phyloP scores from a whole-genome alignment of 1,140 invertebrate species.

The Drosophila orosa region DNA sequence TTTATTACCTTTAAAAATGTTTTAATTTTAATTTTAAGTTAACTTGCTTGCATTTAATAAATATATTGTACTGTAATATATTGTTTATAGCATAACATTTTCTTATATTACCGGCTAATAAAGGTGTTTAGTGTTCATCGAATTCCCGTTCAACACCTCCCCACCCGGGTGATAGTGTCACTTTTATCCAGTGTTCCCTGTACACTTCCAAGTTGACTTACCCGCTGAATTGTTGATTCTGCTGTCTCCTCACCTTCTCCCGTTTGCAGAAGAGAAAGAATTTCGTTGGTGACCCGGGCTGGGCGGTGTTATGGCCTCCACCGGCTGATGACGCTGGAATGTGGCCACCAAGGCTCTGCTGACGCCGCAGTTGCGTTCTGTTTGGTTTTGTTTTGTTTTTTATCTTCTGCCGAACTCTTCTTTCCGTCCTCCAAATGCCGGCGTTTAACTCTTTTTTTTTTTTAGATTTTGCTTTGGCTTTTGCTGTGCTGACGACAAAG shows the following conservation, averaged over 20 bases:
- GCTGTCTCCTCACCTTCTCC: neutral
- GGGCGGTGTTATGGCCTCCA: slow-evolving; percentile 20
- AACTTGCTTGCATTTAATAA: neutral
- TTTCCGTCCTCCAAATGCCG: slow-evolving; percentile 36
- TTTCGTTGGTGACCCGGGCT: slow-evolving; percentile 32
- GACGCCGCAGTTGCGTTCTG: slow-evolving; percentile 46
- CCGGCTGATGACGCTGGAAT: slow-evolving; percentile 44
- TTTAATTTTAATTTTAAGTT: no score
- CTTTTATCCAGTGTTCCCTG: slow-evolving; percentile 14
- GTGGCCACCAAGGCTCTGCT: slow-evolving; percentile 46
- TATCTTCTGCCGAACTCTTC: slow-evolving; percentile 4
- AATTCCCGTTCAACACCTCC: neutral
- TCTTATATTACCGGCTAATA: no score
- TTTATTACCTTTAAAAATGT: neutral
- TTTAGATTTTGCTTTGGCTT: slow-evolving; percentile 16
- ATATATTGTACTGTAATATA: neutral
- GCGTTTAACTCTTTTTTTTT: slow-evolving; percentile 15
- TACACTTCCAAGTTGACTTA: slow-evolving; percentile 25
- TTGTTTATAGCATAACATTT: no score
- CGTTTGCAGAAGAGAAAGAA: slow-evolving; percentile 10
- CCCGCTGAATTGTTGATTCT: slow-evolving; percentile 16
- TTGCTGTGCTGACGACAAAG: slow-evolving; percentile 33
- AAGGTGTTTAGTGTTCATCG: no score
- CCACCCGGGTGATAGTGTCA: neutral
- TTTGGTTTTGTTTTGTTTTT: slow-evolving; percentile 18